Evolutionary conservation across 2,113 vertebrate species (phyloP), one percentile per base, ranked within the genome.

Genomic region (Urocitellus parryii): DNA sequence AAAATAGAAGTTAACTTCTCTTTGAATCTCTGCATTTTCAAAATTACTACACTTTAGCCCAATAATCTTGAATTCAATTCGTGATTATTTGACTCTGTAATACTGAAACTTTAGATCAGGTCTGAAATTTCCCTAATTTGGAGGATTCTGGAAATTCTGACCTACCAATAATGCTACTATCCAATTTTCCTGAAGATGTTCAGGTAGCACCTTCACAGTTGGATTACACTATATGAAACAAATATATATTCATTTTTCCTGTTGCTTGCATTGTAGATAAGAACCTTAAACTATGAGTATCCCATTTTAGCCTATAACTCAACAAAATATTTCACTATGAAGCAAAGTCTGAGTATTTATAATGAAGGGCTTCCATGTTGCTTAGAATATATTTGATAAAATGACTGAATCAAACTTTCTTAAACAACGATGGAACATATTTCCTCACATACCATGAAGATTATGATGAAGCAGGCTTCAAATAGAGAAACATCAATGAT

Each of bases 131-230:
- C 16, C 45, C 78, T 83, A 73, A 82, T 86, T 86, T 91, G 58
- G 63, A 79, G 68, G 63, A 93, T 68, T 95, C 96, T 58, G 20
- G 68, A 89, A 16, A 77, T n/a, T 67, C 34, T 95, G 25, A 91
- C 16, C 25, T 79, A 73, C 11, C 27, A 78, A 96, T 25, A 77
- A 70, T 34, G 53, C 7, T 39, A 88, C 37, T 12, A 56, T 88
- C 39, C 53, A 34, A 73, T 88, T 93, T 82, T 37, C 18, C 58
- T 65, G 18, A n/a, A 89, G 32, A 91, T 76, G 22, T 18, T 39
- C 61, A 96, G 25, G 61, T 93, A 88, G 96, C 2, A 1, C 22
- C 14, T 96, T 98, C 73, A 88, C 16, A 96, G 79, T 7, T 90
- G 68, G 39, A 77, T 91, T 91, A 77, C 17, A 70, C 5, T n/a